These are phyloP conservation scores for Enteromius fasciolatus DNA, from an alignment of 2,797 vertebrate species.

Conservation along the genomic window DNA sequence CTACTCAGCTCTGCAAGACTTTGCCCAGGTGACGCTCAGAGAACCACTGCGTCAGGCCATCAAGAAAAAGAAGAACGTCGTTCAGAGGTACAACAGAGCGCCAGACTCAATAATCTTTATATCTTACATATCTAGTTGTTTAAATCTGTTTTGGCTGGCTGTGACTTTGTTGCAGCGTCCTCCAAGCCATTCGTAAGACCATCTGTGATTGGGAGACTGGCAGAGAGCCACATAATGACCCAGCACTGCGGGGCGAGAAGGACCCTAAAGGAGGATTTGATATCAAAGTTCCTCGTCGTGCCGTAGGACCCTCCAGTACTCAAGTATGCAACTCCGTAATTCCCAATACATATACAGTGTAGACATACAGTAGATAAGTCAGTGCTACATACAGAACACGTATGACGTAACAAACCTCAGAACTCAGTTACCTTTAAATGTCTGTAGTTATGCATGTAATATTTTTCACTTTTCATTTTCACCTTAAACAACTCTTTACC, in stretches of 20 bases:
- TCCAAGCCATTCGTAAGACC: conserved; percentile 89
- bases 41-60: conserved; percentile 95
- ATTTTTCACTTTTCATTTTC: neutral
- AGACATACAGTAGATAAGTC: no score
- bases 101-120: neutral
- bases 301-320: conserved; percentile 88
- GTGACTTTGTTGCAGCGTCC: conserved; percentile 73
- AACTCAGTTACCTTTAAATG: neutral
- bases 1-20: conserved; percentile 95
- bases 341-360: neutral
- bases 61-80: conserved; percentile 97
- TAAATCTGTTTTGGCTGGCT: neutral
- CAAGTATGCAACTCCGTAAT: conserved; percentile 74
- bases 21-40: conserved; percentile 90
- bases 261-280: conserved; percentile 90
- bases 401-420: neutral
- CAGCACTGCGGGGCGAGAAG: conserved; percentile 85
- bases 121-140: neutral
- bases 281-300: conserved; percentile 87
- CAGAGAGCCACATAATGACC: conserved; percentile 85
- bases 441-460: neutral
- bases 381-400: neutral
- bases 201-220: conserved; percentile 88
- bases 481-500: conserved; percentile 1
- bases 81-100: conserved; percentile 84